phyloP scores from a whole-genome alignment of 1,140 invertebrate species.

The Xylocopa sonorina region DNA sequence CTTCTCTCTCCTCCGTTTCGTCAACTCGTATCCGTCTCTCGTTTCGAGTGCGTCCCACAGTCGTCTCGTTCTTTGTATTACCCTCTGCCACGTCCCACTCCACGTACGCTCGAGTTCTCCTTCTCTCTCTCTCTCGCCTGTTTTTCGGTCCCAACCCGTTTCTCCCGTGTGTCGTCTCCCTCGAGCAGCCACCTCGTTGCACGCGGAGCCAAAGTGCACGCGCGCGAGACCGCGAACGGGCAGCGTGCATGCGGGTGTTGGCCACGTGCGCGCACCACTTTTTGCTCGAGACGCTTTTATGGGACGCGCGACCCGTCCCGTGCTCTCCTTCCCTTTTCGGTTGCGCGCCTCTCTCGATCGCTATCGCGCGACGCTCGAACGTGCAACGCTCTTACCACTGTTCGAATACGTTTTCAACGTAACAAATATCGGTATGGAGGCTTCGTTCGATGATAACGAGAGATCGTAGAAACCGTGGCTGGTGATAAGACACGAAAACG shows the following conservation, averaged over 20 bases:
- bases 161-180: neutral
- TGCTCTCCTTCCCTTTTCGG: conserved; percentile 53
- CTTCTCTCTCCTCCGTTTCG: neutral
- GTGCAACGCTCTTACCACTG: too few species aligned
- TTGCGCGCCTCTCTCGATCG: neutral
- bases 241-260: conserved; percentile 74
- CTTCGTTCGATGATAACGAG: too few species aligned
- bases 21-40: neutral
- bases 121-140: too few species aligned
- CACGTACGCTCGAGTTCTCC: too few species aligned
- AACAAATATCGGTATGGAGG: too few species aligned
- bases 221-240: conserved; percentile 57
- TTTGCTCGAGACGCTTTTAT: conserved; percentile 68
- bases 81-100: too few species aligned
- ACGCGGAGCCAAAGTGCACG: conserved; percentile 45
- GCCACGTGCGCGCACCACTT: conserved; percentile 78
- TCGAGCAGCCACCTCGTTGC: conserved; percentile 46
- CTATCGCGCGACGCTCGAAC: neutral
- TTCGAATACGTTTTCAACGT: too few species aligned
- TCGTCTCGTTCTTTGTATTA: too few species aligned
- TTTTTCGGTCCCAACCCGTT: neutral
- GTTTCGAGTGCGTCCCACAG: too few species aligned
- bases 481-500: neutral
- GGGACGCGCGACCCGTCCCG: conserved; percentile 18
- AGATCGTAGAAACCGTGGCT: too few species aligned